These are phyloP conservation scores for Coryphaenoides rupestris DNA, from an alignment of 2,113 vertebrate genomes.

Conservation along the genomic window DNA sequence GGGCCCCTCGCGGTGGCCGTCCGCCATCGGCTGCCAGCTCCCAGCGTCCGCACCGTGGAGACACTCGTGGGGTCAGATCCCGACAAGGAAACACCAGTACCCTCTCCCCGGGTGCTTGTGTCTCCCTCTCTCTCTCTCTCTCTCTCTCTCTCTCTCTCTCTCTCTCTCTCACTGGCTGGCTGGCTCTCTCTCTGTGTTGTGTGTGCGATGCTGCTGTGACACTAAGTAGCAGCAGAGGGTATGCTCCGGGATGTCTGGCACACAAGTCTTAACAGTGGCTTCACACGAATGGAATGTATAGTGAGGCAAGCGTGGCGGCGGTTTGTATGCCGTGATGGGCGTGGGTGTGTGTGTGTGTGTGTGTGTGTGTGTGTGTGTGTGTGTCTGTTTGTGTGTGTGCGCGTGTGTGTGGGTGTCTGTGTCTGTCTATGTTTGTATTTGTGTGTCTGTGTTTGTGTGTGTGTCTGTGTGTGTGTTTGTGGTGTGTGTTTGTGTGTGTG, in stretches of 20 bases:
- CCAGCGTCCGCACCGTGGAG: conserved; percentile 2
- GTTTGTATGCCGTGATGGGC: conserved; percentile 46
- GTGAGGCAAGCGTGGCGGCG: conserved; percentile 28
- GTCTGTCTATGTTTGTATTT: too few species aligned
- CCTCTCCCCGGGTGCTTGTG: conserved; percentile 5
- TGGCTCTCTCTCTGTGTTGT: background rate
- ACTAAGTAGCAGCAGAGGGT: conserved; percentile 19
- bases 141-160: background rate
- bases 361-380: too few species aligned
- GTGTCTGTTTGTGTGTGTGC: too few species aligned
- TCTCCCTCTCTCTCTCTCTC: background rate
- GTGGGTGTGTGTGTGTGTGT: too few species aligned
- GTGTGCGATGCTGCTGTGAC: background rate
- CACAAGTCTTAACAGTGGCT: conserved; percentile 54
- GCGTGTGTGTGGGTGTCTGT: too few species aligned
- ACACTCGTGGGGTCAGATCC: conserved; percentile 48
- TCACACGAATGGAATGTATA: conserved; percentile 88
- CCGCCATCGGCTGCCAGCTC: conserved; percentile 47
- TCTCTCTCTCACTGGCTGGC: background rate
- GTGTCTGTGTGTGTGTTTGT: conserved; percentile 15
- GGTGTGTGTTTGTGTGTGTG: background rate
- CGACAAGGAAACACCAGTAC: conserved; percentile 31
- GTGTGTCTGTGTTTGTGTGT: too few species aligned
- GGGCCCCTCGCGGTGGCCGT: conserved; percentile 48
- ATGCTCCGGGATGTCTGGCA: conserved; percentile 37